phyloP scores from a whole-genome alignment of 2,113 vertebrate species.

The Catharus fuscescens region DNA sequence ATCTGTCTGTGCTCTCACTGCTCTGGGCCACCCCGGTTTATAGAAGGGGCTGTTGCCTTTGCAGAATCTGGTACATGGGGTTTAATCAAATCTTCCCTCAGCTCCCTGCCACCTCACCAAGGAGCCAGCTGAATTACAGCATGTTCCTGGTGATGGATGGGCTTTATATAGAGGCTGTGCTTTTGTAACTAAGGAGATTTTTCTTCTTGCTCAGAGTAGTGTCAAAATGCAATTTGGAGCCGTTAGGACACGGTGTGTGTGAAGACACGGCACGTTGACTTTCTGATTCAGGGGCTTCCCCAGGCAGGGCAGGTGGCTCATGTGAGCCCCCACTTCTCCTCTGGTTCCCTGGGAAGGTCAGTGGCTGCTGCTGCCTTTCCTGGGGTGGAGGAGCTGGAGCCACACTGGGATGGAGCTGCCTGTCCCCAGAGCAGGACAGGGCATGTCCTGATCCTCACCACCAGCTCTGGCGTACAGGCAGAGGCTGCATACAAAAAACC shows the following conservation, averaged over 20 bases:
- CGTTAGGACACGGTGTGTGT: neutral
- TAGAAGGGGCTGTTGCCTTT: neutral
- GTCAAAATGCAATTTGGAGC: conserved; percentile 32
- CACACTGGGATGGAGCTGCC: neutral
- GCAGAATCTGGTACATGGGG: neutral
- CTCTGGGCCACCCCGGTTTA: neutral
- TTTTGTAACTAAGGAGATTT: conserved; percentile 5
- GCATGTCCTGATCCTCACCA: neutral
- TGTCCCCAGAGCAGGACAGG: neutral
- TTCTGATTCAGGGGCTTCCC: conserved; percentile 26
- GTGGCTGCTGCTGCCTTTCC: neutral
- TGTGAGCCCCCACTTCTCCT: neutral
- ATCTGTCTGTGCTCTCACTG: neutral
- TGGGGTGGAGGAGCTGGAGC: neutral
- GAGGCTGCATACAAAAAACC: neutral
- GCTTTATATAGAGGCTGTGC: neutral
- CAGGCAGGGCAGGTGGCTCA: neutral
- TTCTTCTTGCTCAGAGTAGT: neutral
- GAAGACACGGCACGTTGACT: neutral
- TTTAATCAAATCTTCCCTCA: conserved; percentile 6
- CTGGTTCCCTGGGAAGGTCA: neutral
- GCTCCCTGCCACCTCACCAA: neutral
- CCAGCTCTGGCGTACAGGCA: neutral
- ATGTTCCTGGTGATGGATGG: conserved; percentile 35
- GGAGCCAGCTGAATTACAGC: conserved; percentile 4